phyloP scores from a whole-genome alignment of 53 echinoderm and acorn worm genomes.

The Paracentrotus lividus region DNA sequence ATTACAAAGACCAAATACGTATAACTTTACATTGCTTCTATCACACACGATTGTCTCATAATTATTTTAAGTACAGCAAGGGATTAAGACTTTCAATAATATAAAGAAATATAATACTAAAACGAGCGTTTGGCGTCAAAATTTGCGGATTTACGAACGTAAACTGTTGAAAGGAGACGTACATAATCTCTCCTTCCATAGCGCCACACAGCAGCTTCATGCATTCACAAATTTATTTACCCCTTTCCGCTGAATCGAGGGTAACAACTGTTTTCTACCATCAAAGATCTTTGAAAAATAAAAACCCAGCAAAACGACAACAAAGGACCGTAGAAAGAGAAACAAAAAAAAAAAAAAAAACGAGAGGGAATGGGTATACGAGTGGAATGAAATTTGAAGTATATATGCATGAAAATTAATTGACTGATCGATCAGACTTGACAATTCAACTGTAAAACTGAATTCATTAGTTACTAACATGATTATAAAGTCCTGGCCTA shows the following conservation, averaged over 20 bases:
- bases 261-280: not conserved
- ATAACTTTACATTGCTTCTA: not conserved
- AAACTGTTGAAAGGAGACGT: not conserved
- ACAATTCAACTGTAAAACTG: not conserved
- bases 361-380: not conserved
- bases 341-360: not conserved
- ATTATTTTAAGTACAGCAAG: not conserved
- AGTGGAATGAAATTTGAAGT: not conserved
- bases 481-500: conserved; percentile 13
- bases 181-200: not conserved
- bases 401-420: conserved; percentile 19
- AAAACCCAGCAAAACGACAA: not conserved
- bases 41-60: not conserved
- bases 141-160: no score
- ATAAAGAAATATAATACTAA: no score
- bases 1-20: no score
- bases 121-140: no score
- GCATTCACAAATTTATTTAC: not conserved
- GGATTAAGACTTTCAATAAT: no score
- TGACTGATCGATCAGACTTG: conserved; percentile 16
- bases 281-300: not conserved
- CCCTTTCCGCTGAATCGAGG: not conserved
- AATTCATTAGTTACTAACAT: conserved; percentile 18
- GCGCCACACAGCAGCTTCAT: not conserved
- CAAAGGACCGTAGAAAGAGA: not conserved